A percentile compares a stretch with the other conserved stretches of the same genome.
phyloP scores from a whole-genome alignment of 1,140 invertebrate genomes.

The Drosophila paulistorum region DNA sequence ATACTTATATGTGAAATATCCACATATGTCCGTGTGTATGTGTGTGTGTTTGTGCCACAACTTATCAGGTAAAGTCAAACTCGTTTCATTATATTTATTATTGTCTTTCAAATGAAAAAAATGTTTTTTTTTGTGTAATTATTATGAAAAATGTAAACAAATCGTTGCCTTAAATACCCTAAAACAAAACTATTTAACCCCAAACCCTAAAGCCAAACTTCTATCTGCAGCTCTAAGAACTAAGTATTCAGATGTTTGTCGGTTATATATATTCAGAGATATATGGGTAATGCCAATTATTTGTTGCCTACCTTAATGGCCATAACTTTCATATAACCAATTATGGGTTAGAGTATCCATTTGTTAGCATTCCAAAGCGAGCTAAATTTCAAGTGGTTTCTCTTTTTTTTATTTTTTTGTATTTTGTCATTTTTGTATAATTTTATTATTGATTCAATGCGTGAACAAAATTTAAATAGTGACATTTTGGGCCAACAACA shows the following conservation, averaged over 20 bases:
- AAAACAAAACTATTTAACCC: neutral
- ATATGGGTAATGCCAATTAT: neutral
- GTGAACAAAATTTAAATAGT: constrained; percentile 81
- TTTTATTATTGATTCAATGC: constrained; percentile 76
- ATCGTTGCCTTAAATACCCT: neutral
- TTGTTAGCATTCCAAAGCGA: constrained; percentile 2
- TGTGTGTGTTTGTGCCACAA: constrained; percentile 43
- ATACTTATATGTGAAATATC: constrained; percentile 37
- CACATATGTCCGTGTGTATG: constrained; percentile 13
- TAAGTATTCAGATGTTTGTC: no score
- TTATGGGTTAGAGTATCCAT: constrained; percentile 49
- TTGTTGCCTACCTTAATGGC: neutral
- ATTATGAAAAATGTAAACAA: constrained; percentile 42
- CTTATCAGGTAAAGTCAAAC: constrained; percentile 67
- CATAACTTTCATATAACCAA: constrained; percentile 20
- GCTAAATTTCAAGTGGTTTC: constrained; percentile 46
- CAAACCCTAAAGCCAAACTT: neutral
- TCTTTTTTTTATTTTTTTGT: constrained; percentile 58
- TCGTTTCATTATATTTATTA: constrained; percentile 60
- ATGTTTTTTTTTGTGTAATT: constrained; percentile 63
- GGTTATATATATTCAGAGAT: no score
- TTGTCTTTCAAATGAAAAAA: constrained; percentile 54
- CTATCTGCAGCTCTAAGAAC: no score
- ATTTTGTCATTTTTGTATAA: constrained; percentile 55
- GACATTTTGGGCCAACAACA: constrained; percentile 75